phyloP scores from a whole-genome alignment of 1,140 invertebrate species.

The Tetragonula clypearis region DNA sequence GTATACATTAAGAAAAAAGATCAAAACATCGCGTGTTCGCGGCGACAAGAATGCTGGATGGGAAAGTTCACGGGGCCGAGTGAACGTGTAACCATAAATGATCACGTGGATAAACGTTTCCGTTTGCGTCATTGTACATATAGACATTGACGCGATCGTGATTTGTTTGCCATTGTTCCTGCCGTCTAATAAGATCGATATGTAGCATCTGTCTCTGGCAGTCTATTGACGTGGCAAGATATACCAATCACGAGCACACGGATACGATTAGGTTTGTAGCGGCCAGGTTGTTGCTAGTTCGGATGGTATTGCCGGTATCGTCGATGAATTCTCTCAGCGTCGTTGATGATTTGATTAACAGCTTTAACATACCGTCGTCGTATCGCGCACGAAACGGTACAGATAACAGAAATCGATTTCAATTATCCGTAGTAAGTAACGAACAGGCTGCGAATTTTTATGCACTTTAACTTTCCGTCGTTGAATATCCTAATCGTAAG shows the following conservation, averaged over 20 bases:
- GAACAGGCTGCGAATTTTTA: no score
- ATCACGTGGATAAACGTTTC: constrained; percentile 8
- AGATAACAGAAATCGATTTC: no score
- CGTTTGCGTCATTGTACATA: not conserved
- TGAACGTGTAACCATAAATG: no score
- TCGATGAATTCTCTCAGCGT: not conserved
- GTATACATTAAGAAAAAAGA: not conserved
- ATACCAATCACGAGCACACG: constrained; percentile 19
- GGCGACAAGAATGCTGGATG: no score
- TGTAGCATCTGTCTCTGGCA: constrained; percentile 5
- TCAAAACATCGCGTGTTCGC: no score
- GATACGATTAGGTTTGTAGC: constrained; percentile 10
- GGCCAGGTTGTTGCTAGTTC: not conserved
- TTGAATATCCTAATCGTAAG: no score
- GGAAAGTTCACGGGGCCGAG: not conserved
- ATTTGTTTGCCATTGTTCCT: constrained; percentile 31
- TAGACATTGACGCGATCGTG: constrained; percentile 18
- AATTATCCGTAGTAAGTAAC: no score
- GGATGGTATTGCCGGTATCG: not conserved
- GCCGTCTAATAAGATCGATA: constrained; percentile 10
- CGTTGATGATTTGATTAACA: not conserved
- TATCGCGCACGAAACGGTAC: not conserved
- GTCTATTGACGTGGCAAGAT: constrained; percentile 21
- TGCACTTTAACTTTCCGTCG: no score
- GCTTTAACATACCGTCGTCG: not conserved